A percentile compares a stretch with the other conserved stretches of the same genome.
phyloP scores from a whole-genome alignment of 2,113 vertebrate genomes.

The Siniperca knerii region DNA sequence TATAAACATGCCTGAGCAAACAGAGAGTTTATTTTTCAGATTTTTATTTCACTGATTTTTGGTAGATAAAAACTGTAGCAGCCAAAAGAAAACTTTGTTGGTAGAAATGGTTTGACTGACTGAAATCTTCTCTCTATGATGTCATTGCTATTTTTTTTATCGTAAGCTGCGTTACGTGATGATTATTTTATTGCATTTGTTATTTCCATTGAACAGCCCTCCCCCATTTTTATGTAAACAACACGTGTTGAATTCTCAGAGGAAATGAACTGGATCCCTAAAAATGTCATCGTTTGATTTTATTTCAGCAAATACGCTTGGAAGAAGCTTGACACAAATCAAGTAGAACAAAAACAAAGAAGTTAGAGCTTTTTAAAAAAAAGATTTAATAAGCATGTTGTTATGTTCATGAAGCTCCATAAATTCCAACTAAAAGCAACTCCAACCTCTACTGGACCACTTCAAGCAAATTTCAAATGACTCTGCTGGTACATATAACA shows the following conservation, averaged over 20 bases:
- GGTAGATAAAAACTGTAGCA: background rate
- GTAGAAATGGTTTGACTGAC: background rate
- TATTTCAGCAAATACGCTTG: conserved; percentile 29
- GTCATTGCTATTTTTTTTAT: conserved; percentile 23
- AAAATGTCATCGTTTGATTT: conserved; percentile 21
- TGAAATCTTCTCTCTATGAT: conserved; percentile 5
- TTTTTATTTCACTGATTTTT: background rate
- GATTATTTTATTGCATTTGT: conserved; percentile 26
- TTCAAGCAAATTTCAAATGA: conserved; percentile 75
- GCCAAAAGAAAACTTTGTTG: background rate
- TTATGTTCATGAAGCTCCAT: conserved; percentile 67
- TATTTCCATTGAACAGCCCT: conserved; percentile 19
- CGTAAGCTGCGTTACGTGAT: background rate
- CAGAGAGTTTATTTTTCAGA: background rate
- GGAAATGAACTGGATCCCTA: conserved; percentile 14
- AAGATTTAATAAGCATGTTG: conserved; percentile 63
- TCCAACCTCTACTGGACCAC: conserved; percentile 66
- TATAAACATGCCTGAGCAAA: background rate
- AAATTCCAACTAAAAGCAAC: conserved; percentile 62
- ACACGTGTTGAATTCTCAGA: background rate
- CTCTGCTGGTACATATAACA: conserved; percentile 70
- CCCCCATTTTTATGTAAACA: conserved; percentile 16
- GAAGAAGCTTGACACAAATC: conserved; percentile 16
- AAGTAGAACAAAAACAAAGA: conserved; percentile 45
- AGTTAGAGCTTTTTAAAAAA: conserved; percentile 32